Base-by-base conservation (phyloP, 2,888 invertebrate genomes). In the Drosophila maculinotata region DNA sequence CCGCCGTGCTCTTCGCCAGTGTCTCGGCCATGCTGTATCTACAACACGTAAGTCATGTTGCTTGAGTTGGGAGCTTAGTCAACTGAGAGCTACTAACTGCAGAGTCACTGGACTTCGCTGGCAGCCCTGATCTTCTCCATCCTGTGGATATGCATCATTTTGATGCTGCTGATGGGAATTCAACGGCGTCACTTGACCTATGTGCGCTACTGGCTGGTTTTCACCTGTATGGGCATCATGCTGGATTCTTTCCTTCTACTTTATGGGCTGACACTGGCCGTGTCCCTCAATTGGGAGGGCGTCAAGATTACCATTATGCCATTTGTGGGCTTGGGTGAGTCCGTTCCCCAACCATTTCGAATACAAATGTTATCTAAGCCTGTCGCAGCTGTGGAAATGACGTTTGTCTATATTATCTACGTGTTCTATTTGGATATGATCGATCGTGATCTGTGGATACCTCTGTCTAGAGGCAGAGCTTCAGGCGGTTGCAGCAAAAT, bases 331-430 rank as follows among this genome's bases (percentile, higher is more conserved):
- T 47, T 84, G 42, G 84, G 81, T 81, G 5, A 49, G 70, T 3
- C 2, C 4, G 4, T 1, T 9, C 1, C 7, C 5, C n/a, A 26
- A 25, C 1, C 2, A 8, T 20, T 28, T 30, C n/a, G 0, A 8
- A n/a, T 9, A 31, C n/a, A 9, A 14, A 15, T 4, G 1, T 17
- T 14, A 9, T 12, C 1, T 2, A 1, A 28, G 4, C 3, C 12
- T 8, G 2, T 49, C 17, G 0, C 5, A 81, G 81, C 88, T 44
- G 83, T 86, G 12, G 83, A 84, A 58, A 84, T 84, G 83, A 79
- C 80, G 0, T 87, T 84, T 60, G 80, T 87, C 15, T 84, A 79
- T 8, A 76, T 84, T 15, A 41, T 84, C 20, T 83, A 87, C 12
- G 9, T 77, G 0, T 65, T 87, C n/a, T 84, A 84, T 30, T 8